Evolutionary conservation across 2,797 vertebrate genomes (phyloP).

Genomic region (Ctenopoma multispine): DNA sequence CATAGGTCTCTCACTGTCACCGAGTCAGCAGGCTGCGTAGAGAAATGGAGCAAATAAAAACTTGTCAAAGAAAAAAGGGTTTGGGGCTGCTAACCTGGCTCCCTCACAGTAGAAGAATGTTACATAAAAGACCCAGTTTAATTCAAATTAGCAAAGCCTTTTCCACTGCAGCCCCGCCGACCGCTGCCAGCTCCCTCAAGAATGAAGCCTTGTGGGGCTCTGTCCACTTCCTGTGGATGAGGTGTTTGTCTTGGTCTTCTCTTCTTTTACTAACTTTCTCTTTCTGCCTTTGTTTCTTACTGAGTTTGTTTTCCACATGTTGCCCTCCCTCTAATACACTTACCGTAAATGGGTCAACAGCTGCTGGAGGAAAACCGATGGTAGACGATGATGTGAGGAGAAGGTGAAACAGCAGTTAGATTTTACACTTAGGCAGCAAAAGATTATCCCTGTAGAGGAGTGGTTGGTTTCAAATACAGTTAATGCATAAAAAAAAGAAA

Average conservation of each 20-base stretch:
- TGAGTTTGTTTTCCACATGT: constrained; percentile 34
- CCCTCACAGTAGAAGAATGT: constrained; percentile 55
- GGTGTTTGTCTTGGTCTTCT: constrained; percentile 60
- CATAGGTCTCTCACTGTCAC: constrained; percentile 26
- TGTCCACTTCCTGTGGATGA: constrained; percentile 65
- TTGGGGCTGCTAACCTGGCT: constrained; percentile 55
- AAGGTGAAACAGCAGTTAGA: constrained; percentile 47
- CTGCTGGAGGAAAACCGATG: constrained; percentile 61
- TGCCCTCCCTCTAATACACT: constrained; percentile 30
- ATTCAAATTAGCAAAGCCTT: constrained; percentile 73
- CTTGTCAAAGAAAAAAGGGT: constrained; percentile 32
- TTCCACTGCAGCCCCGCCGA: constrained; percentile 54
- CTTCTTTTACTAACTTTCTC: constrained; percentile 20
- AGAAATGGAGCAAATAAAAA: constrained; percentile 44
- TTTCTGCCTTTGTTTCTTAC: constrained; percentile 19
- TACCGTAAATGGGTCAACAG: constrained; percentile 74
- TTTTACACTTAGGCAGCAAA: constrained; percentile 49
- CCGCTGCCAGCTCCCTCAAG: constrained; percentile 66
- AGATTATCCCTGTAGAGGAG: constrained; percentile 25
- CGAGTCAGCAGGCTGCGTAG: constrained; percentile 16
- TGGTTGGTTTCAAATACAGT: constrained; percentile 21
- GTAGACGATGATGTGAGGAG: constrained; percentile 34
- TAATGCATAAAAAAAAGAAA: background rate
- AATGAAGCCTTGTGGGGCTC: constrained; percentile 73
- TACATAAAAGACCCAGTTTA: constrained; percentile 67